Evolutionary conservation across 2,113 vertebrate species (phyloP), one percentile per base, ranked within the genome.

Genomic region (Antechinus flavipes): DNA sequence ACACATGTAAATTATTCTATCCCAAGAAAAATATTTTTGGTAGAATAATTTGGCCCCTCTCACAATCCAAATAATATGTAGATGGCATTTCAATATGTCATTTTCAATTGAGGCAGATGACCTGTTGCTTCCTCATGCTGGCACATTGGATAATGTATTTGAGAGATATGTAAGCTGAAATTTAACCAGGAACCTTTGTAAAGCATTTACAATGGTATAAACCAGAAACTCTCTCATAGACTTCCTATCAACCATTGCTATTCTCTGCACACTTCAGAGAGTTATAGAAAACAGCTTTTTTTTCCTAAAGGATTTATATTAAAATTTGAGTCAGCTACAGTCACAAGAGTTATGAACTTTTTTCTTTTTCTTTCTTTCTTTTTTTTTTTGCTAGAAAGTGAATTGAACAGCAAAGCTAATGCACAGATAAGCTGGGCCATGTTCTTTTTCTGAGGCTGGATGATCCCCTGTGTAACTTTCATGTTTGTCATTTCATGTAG

Each of bases 311-410:
- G 90, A 93, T 24, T 53, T 54, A 93, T 95, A 97, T 98, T 98
- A 98, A 96, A 97, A 98, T 98, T 95, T 97, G 92, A 98, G 91
- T 98, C 96, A 97, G 96, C 95, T 96, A 97, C 94, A 95, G 92
- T 54, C 93, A 95, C 97, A 97, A 98, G 97, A 98, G 95, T 97
- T 98, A 97, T 97, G 97, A 97, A 98, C 94, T 97, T 97, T 97
- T 61, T 58, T 56, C 25, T 61, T 55, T 55, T 23, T 24, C 0
- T 52, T 52, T n/a, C n/a, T n/a, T 52, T 58, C 26, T 25, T 56
- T 58, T 54, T 54, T 23, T 55, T 61, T 94, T 97, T 95, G 58
- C 97, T 97, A 98, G 96, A 93, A 98, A 96, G 91, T 96, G 93
- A 95, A 97, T 98, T 98, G 98, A 98, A 96, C 93, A 92, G 68